Conservation (phyloP, 1,140 invertebrate species). For the Brachionus rotundiformis region DNA sequence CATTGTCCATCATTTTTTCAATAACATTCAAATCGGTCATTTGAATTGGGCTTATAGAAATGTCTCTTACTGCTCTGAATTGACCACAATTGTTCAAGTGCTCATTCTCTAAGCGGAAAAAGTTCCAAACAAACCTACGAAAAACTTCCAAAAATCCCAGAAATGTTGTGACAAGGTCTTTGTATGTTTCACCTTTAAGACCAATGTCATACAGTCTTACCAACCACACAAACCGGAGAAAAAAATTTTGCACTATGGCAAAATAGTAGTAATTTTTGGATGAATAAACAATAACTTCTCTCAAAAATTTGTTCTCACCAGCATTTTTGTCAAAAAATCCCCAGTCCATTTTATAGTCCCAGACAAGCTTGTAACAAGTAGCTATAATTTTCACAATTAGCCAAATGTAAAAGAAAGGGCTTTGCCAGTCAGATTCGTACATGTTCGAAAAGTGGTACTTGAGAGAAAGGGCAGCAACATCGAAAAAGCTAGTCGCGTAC, state of each 20-base stretch:
- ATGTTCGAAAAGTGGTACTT: slow-evolving; percentile 62
- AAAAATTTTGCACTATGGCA: slow-evolving; percentile 91
- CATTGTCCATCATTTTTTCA: slow-evolving; percentile 51
- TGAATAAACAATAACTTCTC: slow-evolving; percentile 72
- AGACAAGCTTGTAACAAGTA: slow-evolving; percentile 82
- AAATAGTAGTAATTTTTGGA: slow-evolving; percentile 84
- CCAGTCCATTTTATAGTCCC: slow-evolving; percentile 99
- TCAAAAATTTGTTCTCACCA: slow-evolving; percentile 74
- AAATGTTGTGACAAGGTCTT: slow-evolving; percentile 83
- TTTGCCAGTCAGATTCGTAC: slow-evolving; percentile 47
- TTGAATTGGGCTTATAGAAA: slow-evolving; percentile 82
- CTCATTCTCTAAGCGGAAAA: slow-evolving; percentile 98
- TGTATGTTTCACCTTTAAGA: slow-evolving; percentile 76
- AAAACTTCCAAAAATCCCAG: slow-evolving; percentile 90
- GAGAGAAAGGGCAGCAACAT: background rate
- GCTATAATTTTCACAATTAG: slow-evolving; percentile 72
- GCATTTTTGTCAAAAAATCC: slow-evolving; percentile 85
- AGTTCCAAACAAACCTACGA: slow-evolving; percentile 98
- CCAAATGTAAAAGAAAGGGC: slow-evolving; percentile 51
- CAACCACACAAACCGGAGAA: slow-evolving; percentile 86
- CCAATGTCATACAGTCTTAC: slow-evolving; percentile 72
- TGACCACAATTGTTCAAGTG: slow-evolving; percentile 99
- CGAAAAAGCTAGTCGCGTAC: slow-evolving; percentile 95
- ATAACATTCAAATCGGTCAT: slow-evolving; percentile 44
- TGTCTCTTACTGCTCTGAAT: slow-evolving; percentile 95